A percentile compares a stretch with the other conserved stretches of the same genome.
These are phyloP conservation scores for Monopis laevigella DNA, from an alignment of 2,888 invertebrate species.

Conservation along the genomic window DNA sequence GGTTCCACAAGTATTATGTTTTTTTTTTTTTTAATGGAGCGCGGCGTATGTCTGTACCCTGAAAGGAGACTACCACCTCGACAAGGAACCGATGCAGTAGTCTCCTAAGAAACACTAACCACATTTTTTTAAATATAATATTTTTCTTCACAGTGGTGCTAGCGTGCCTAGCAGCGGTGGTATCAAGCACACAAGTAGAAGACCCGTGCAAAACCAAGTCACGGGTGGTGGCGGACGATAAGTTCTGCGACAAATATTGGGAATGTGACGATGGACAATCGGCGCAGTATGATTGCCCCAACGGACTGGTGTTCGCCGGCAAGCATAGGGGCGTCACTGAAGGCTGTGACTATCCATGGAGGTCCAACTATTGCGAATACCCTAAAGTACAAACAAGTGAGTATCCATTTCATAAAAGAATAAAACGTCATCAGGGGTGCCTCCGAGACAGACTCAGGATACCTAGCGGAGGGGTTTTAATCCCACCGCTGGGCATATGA, in stretches of 20 bases:
- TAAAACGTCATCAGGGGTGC: no score
- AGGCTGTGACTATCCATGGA: constrained; percentile 91
- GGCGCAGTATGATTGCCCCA: constrained; percentile 88
- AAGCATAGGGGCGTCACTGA: constrained; percentile 89
- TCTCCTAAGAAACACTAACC: no score
- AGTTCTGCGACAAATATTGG: constrained; percentile 84
- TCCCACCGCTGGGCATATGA: no score
- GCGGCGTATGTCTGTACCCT: no score
- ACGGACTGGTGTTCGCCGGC: constrained; percentile 89
- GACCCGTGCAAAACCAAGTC: constrained; percentile 86
- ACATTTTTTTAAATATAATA: no score
- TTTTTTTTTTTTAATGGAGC: no score
- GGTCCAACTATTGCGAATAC: constrained; percentile 85
- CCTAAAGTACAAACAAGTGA: constrained; percentile 71
- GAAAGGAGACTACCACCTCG: no score
- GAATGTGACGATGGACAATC: constrained; percentile 87
- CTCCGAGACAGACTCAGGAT: no score
- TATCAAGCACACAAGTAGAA: constrained; percentile 57
- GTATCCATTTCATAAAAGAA: no score
- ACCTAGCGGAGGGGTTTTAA: no score
- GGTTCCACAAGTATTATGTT: no score
- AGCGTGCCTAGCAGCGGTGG: constrained; percentile 27
- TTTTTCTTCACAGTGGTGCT: constrained; percentile 18
- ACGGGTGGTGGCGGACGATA: constrained; percentile 78
- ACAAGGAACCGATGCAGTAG: no score